Evolutionary conservation across 2,888 invertebrate genomes (phyloP).

Genomic region (Cheilosia pagana): DNA sequence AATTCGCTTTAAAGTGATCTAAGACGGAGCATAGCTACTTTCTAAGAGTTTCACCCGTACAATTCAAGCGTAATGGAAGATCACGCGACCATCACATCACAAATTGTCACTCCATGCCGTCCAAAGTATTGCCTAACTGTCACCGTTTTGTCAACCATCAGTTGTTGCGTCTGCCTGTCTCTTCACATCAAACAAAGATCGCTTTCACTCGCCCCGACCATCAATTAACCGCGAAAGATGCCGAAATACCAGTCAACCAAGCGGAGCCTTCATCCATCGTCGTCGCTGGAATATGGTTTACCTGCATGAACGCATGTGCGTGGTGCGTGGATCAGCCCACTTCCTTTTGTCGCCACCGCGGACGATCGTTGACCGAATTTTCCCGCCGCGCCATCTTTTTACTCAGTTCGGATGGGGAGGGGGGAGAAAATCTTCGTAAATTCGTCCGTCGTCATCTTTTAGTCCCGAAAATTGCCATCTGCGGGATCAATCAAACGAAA

Average conservation of each 20-base stretch:
- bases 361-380: slow-evolving; percentile 59
- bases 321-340: slow-evolving; percentile 47
- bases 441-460: slow-evolving; percentile 45
- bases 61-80: slow-evolving; percentile 12
- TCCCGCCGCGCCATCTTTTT: slow-evolving; percentile 70
- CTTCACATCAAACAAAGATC: slow-evolving; percentile 46
- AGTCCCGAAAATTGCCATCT: slow-evolving; percentile 78
- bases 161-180: slow-evolving; percentile 16
- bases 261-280: slow-evolving; percentile 6
- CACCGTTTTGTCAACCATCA: slow-evolving; percentile 67
- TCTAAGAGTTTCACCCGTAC: background rate
- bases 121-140: slow-evolving; percentile 30
- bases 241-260: slow-evolving; percentile 32
- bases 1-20: no score
- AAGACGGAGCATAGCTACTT: background rate
- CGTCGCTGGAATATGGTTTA: slow-evolving; percentile 39
- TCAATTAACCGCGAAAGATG: slow-evolving; percentile 59
- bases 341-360: slow-evolving; percentile 51
- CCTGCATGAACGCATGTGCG: slow-evolving; percentile 71
- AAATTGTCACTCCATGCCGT: slow-evolving; percentile 54
- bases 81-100: slow-evolving; percentile 63
- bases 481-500: slow-evolving; percentile 81
- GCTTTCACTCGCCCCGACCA: slow-evolving; percentile 62
- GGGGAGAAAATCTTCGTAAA: slow-evolving; percentile 56
- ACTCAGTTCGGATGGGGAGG: background rate